phyloP scores from a whole-genome alignment of 2,113 vertebrate species.

The Bombycilla garrulus region DNA sequence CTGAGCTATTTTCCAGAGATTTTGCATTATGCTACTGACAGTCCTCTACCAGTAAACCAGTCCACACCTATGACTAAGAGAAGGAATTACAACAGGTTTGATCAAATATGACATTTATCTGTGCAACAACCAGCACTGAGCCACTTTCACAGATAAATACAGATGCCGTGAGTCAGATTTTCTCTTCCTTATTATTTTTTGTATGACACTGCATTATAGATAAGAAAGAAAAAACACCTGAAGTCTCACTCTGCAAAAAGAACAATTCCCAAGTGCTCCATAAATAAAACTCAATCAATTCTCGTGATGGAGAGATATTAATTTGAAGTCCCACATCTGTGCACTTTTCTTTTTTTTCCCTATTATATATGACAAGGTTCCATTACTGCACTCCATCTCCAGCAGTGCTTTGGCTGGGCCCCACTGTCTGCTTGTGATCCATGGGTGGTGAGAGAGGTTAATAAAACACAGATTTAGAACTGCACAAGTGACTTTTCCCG shows the following conservation, averaged over 20 bases:
- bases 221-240: not conserved
- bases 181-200: not conserved
- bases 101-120: not conserved
- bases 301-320: not conserved
- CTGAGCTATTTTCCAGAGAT: not conserved
- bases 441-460: not conserved
- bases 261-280: slow-evolving; percentile 4
- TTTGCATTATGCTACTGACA: not conserved
- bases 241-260: not conserved
- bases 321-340: not conserved
- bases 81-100: not conserved
- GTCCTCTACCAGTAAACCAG: not conserved
- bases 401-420: not conserved
- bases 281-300: not conserved
- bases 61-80: not conserved
- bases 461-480: not conserved
- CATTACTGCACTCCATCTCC: not conserved
- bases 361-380: accelerated
- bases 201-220: not conserved
- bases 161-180: not conserved
- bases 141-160: not conserved
- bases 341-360: not conserved
- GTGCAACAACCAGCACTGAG: not conserved
- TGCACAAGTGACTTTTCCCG: not conserved
- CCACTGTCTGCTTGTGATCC: not conserved